Conservation (phyloP, 2,113 vertebrate genomes). For the Tragulus kanchil region DNA sequence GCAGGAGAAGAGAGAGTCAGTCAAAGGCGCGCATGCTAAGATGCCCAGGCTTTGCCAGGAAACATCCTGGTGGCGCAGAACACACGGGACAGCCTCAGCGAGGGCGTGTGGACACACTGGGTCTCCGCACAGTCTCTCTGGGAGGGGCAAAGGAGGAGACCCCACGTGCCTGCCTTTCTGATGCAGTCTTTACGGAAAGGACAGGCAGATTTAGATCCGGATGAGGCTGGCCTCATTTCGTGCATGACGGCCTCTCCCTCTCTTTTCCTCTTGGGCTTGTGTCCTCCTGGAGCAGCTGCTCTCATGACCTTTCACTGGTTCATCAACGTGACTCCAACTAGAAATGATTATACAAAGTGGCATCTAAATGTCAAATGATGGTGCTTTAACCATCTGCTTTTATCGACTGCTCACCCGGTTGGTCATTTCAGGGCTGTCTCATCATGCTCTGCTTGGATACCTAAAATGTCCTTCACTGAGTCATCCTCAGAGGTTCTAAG, state of each 20-base stretch:
- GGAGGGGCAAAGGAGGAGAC: not conserved
- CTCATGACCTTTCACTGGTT: not conserved
- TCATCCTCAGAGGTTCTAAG: slow-evolving; percentile 11
- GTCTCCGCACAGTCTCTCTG: not conserved
- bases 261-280: not conserved
- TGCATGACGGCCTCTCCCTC: rapidly evolving
- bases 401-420: not conserved
- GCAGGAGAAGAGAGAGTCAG: not conserved
- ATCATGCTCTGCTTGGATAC: not conserved
- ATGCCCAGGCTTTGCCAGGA: not conserved
- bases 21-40: not conserved
- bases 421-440: not conserved
- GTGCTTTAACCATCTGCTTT: not conserved
- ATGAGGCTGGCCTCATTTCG: not conserved
- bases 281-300: not conserved
- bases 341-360: not conserved
- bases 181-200: not conserved
- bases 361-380: not conserved
- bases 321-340: not conserved
- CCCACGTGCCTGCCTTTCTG: no score
- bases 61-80: not conserved
- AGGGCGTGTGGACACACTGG: not conserved
- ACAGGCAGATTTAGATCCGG: not conserved
- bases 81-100: not conserved
- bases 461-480: slow-evolving; percentile 4